These are phyloP conservation scores for Grantiella picta DNA, from an alignment of 2,113 vertebrate genomes.

Conservation along the genomic window DNA sequence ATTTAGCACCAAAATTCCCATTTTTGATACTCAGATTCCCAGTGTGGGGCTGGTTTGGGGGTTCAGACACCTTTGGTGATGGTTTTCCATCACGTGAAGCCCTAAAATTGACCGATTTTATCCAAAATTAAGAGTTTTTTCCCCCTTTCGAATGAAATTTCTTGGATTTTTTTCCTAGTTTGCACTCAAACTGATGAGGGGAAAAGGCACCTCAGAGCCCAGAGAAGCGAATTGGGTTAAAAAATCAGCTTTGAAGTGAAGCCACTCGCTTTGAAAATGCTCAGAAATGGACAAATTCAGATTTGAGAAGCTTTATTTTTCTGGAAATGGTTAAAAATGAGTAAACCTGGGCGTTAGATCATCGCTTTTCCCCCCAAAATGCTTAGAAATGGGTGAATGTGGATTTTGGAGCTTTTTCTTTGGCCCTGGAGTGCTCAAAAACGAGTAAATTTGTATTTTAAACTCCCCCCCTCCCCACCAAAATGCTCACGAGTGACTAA, in stretches of 20 bases:
- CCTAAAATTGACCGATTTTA: not conserved
- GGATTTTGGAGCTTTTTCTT: not conserved
- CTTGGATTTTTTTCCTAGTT: not conserved
- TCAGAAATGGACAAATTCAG: not conserved
- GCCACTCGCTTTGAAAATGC: fast-evolving
- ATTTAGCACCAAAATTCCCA: not conserved
- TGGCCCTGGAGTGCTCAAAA: not conserved
- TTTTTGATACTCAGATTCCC: not conserved
- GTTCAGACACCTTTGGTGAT: not conserved
- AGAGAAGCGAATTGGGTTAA: not conserved
- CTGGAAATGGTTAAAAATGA: fast-evolving
- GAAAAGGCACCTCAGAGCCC: not conserved
- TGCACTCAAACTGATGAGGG: not conserved
- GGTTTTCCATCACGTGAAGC: not conserved
- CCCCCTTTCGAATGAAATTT: not conserved
- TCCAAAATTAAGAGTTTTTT: not conserved
- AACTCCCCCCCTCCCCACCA: no score
- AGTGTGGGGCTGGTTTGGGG: not conserved
- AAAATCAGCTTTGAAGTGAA: not conserved
- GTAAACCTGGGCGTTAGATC: fast-evolving
- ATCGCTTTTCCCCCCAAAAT: fast-evolving
- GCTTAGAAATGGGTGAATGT: not conserved
- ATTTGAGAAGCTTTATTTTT: not conserved
- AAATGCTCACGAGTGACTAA: not conserved
- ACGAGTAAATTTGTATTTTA: not conserved